Evolutionary conservation across 2,888 invertebrate species (phyloP), one percentile per base, ranked within the genome.

Genomic region (Nemurella pictetii): DNA sequence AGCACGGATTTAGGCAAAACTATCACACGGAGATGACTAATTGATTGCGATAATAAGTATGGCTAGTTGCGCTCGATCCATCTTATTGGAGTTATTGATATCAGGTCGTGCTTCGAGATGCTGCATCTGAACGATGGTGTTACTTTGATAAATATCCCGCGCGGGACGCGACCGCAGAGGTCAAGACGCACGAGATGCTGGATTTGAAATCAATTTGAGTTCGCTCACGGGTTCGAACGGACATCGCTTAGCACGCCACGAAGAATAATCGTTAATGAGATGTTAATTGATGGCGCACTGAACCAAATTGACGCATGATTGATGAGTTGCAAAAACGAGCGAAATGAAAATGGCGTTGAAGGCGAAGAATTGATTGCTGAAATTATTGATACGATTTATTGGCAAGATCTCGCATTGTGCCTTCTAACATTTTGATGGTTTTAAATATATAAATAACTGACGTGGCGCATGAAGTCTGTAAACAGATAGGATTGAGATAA

Each of bases 11-110:
- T 81, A 36, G n/a, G 36, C 36, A n/a, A 12, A 35, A 26, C 80
- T 12, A 81, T 81, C 27, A 30, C 3, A 81, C 36, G 7, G 15
- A n/a, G 25, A 25, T 20, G 15, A 36, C 80, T 81, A 81, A 81
- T 81, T 81, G 80, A 81, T 81, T 81, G 20, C 55, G 80, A 81
- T 81, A 36, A 81, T 81, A 81, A 81, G 35, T 26, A 36, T 35
- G 35, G 32, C 27, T 80, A 12, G 20, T 12, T 30, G 32, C 3
- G 32, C 7, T 81, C 80, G 80, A 81, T 81, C 80, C 27, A 3
- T 81, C 55, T 7, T 20, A 80, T 30, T 20, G 80, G 32, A 26
- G 80, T 81, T 32, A 81, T 81, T 81, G 80, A 81, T 81, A 81
- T 81, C 36, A 35, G n/a, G 25, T n/a, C 35, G 26, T 81, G 35